These are phyloP conservation scores for Porites divaricata DNA, from an alignment of 92 coral and sea anemone genomes.

Conservation along the genomic window DNA sequence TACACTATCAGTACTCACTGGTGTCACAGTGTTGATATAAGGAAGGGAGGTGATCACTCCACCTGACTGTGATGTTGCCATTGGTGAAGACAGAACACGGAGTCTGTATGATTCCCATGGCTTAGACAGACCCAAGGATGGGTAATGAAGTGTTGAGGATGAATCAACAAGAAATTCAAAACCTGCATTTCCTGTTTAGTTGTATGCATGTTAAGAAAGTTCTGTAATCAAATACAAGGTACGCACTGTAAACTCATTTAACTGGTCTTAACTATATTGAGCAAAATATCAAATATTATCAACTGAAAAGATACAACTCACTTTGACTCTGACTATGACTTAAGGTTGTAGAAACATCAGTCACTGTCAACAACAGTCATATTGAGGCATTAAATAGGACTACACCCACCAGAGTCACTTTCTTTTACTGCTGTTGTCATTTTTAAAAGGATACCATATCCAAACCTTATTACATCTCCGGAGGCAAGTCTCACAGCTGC, in stretches of 20 bases:
- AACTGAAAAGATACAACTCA: no score
- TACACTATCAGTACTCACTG: conserved; percentile 46
- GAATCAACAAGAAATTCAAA: conserved; percentile 81
- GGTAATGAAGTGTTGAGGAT: conserved; percentile 59
- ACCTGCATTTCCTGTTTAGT: conserved; percentile 66
- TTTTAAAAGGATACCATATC: conserved; percentile 89
- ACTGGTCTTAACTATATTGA: no score
- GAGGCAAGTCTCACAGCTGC: conserved; percentile 93
- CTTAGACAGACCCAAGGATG: conserved; percentile 50
- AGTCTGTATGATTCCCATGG: conserved; percentile 67
- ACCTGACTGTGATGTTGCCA: conserved; percentile 21
- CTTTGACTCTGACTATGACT: no score
- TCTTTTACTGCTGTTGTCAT: no score
- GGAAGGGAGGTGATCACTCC: conserved; percentile 74
- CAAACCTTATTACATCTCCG: conserved; percentile 90
- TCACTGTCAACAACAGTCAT: no score
- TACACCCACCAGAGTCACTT: no score
- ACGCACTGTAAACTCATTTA: no score
- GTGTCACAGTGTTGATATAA: conserved; percentile 63
- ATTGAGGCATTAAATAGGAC: no score
- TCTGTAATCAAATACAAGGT: no score
- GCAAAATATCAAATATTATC: no score
- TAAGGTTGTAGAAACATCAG: no score
- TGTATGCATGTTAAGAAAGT: conserved; percentile 37
- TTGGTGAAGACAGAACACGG: conserved; percentile 38